Evolutionary conservation across 2,113 vertebrate species (phyloP).

Genomic region (Hymenochirus boettgeri): DNA sequence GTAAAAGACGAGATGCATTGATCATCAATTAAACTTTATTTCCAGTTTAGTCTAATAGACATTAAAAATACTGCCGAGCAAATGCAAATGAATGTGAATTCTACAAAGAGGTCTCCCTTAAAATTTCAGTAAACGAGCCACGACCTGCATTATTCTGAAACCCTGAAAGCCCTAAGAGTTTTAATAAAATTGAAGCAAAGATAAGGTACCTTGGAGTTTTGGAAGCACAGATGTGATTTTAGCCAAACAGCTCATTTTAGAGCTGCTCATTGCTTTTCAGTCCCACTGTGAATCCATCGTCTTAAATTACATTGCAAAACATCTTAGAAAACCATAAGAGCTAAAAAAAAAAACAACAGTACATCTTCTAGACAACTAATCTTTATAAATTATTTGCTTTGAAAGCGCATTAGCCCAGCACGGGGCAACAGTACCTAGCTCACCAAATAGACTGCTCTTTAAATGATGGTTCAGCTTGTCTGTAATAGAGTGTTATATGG

Average conservation of each 20-base stretch:
- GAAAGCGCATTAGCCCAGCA: constrained; percentile 22
- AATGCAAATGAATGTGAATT: too few relatives aligned
- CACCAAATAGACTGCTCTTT: not conserved
- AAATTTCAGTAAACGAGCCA: constrained; percentile 18
- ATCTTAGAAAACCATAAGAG: constrained; percentile 11
- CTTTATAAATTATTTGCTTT: constrained; percentile 29
- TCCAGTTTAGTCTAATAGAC: too few relatives aligned
- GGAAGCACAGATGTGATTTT: constrained; percentile 38
- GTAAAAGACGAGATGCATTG: too few relatives aligned
- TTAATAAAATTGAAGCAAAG: constrained; percentile 28
- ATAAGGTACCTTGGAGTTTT: constrained; percentile 36
- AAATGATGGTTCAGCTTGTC: too few relatives aligned
- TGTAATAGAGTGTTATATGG: too few relatives aligned
- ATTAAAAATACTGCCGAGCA: too few relatives aligned
- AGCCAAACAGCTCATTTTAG: constrained; percentile 37
- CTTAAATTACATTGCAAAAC: constrained; percentile 26
- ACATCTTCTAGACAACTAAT: constrained; percentile 36
- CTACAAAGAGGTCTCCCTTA: constrained; percentile 19
- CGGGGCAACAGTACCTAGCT: not conserved
- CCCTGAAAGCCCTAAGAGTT: constrained; percentile 10
- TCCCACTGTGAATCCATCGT: constrained; percentile 22
- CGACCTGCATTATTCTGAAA: constrained; percentile 29
- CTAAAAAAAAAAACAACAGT: constrained; percentile 29
- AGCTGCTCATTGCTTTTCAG: not conserved
- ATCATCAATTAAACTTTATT: too few relatives aligned